Conservation (phyloP, 2,797 vertebrate genomes). For the Sebastes oblongus region DNA sequence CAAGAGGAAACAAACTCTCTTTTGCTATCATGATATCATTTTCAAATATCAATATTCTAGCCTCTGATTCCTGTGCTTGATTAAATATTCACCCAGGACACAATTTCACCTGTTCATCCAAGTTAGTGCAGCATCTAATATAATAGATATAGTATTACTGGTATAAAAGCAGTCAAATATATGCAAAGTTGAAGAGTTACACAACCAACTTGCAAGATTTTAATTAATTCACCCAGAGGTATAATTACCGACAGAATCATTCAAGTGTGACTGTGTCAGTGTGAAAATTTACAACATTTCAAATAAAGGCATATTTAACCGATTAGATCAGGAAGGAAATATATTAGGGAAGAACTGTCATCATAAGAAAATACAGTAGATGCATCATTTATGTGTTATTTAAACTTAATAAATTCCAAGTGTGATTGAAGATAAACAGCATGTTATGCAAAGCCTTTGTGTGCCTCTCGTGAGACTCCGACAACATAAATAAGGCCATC, state of each 20-base stretch:
- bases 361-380: neutral
- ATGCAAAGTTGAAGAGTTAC: slow-evolving; percentile 16
- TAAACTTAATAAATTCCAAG: neutral
- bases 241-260: slow-evolving; percentile 26
- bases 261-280: slow-evolving; percentile 35
- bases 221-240: slow-evolving; percentile 19
- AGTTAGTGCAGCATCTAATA: neutral
- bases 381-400: neutral
- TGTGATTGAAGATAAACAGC: slow-evolving; percentile 6
- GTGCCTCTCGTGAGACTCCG: slow-evolving; percentile 8
- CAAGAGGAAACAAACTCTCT: neutral
- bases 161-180: neutral
- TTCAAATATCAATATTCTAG: neutral
- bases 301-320: slow-evolving; percentile 4
- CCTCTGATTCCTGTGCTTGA: neutral
- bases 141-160: too few species aligned
- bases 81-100: neutral
- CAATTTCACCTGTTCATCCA: neutral
- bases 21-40: neutral
- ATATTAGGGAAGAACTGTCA: neutral
- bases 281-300: slow-evolving; percentile 31
- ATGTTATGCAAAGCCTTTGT: neutral
- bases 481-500: slow-evolving; percentile 19
- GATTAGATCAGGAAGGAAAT: neutral
- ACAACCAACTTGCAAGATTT: slow-evolving; percentile 25